Conservation (phyloP, 2,797 vertebrate genomes). For the Myiotriccus ornatus region DNA sequence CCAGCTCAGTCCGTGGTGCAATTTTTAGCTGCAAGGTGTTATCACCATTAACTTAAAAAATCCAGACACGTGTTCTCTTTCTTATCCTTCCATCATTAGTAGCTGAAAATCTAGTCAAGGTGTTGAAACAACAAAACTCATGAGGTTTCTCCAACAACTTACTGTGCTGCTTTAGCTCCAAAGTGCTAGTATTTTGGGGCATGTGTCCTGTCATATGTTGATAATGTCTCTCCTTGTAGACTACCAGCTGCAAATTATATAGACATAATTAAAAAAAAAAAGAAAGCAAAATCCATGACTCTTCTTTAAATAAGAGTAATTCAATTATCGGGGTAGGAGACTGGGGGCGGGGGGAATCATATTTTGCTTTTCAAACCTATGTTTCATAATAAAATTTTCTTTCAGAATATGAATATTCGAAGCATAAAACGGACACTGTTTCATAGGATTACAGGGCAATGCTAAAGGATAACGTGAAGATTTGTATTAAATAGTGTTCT, state of each 20-base stretch:
- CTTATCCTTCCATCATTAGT: background rate
- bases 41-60: background rate
- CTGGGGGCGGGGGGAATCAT: accelerated
- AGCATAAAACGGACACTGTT: background rate
- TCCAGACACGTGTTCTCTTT: background rate
- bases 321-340: background rate
- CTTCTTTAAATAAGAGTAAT: background rate
- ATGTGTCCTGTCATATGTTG: background rate
- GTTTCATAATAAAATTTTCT: background rate
- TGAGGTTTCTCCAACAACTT: background rate
- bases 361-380: background rate
- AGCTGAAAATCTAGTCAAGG: background rate
- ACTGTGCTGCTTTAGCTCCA: slow-evolving; percentile 6
- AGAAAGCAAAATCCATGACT: background rate
- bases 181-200: background rate
- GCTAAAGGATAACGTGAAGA: background rate
- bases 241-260: slow-evolving; percentile 1
- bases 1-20: background rate
- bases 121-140: background rate
- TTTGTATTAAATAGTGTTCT: background rate
- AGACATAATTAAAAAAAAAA: background rate
- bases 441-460: background rate
- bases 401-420: background rate
- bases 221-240: background rate
- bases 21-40: slow-evolving; percentile 1